Evolutionary conservation across 2,113 vertebrate species (phyloP).

Genomic region (Neogobius melanostomus): DNA sequence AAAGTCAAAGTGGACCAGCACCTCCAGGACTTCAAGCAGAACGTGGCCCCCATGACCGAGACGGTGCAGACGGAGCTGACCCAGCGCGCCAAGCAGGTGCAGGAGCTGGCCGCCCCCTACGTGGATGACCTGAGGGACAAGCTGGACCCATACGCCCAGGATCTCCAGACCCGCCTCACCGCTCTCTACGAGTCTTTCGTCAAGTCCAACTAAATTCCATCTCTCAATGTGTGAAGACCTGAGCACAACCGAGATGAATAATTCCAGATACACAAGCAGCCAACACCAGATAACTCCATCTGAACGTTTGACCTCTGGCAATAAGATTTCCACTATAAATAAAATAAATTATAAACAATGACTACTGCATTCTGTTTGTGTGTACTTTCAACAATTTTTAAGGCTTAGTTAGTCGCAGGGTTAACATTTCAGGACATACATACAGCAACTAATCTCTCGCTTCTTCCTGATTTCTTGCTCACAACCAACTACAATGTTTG

Average conservation of each 20-base stretch:
- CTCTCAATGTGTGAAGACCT: constrained; percentile 6
- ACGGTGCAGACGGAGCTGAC: constrained; percentile 61
- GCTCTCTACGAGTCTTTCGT: constrained; percentile 56
- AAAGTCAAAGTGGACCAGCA: constrained; percentile 63
- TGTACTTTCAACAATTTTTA: background rate
- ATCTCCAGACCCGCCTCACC: constrained; percentile 58
- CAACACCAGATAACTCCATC: constrained; percentile 3
- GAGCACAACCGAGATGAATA: constrained; percentile 1
- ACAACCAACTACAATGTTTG: background rate
- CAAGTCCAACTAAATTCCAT: constrained; percentile 54
- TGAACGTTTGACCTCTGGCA: background rate
- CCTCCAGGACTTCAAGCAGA: constrained; percentile 68
- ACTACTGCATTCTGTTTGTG: background rate
- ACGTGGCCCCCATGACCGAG: constrained; percentile 60
- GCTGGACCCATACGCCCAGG: constrained; percentile 64
- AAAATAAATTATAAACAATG: constrained; percentile 8
- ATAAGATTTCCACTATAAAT: background rate
- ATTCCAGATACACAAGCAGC: background rate
- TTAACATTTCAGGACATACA: background rate
- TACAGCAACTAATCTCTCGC: too few relatives aligned
- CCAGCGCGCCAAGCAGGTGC: constrained; percentile 59
- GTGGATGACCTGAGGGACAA: constrained; percentile 57
- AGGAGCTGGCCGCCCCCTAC: constrained; percentile 65
- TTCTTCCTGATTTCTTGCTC: too few relatives aligned
- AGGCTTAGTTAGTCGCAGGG: background rate